These are phyloP conservation scores for Glyptemys insculpta DNA, from an alignment of 2,797 vertebrate species.

Conservation along the genomic window DNA sequence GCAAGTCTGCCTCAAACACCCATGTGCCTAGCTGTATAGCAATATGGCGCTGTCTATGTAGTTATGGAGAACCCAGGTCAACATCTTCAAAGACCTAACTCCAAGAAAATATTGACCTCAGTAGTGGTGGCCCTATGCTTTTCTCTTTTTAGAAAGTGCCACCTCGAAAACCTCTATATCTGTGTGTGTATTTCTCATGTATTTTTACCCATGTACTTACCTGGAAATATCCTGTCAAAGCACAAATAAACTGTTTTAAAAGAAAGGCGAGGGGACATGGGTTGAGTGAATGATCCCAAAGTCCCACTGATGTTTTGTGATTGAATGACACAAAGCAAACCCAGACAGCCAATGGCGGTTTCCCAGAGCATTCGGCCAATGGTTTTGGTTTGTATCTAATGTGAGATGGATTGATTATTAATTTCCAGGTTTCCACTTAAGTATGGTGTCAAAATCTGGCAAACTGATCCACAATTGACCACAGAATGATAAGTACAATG, in stretches of 20 bases:
- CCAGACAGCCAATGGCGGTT: background rate
- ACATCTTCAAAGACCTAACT: background rate
- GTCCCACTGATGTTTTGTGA: slow-evolving; percentile 2
- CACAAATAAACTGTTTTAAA: background rate
- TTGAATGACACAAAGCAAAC: background rate
- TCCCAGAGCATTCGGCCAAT: background rate
- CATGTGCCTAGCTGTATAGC: slow-evolving; percentile 6
- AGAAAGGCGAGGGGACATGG: background rate
- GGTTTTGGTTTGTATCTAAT: background rate
- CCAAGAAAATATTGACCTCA: slow-evolving; percentile 11
- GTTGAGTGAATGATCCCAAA: slow-evolving; percentile 22
- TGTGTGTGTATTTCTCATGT: background rate
- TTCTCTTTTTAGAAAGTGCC: background rate
- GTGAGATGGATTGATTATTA: background rate
- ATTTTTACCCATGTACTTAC: background rate
- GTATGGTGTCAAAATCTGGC: background rate
- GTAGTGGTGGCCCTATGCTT: background rate
- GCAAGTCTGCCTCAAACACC: slow-evolving; percentile 55
- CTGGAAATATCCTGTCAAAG: background rate
- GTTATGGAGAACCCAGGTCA: slow-evolving; percentile 56
- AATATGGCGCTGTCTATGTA: background rate
- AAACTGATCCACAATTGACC: fast-evolving
- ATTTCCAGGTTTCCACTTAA: background rate
- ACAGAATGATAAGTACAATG: background rate
- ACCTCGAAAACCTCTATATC: background rate